Evolutionary conservation across 2,888 invertebrate genomes (phyloP).

Genomic region (Agrilus cyanescens): DNA sequence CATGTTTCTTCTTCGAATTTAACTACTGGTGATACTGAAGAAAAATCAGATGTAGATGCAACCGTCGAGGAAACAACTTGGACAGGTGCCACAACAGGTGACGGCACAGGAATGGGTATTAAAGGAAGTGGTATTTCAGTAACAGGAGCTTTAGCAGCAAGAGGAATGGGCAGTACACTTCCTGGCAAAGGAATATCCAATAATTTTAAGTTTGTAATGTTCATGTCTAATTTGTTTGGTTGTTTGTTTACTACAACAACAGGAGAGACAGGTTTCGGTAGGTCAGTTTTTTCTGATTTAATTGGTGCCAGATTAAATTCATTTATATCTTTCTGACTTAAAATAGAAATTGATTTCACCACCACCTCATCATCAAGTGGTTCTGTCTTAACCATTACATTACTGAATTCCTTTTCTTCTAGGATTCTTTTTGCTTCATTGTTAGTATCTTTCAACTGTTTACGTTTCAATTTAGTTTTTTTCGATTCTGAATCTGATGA

Average conservation of each 20-base stretch:
- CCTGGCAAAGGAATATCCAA: no score
- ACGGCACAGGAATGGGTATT: no score
- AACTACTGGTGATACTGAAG: no score
- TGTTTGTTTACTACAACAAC: not conserved
- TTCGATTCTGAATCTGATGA: constrained; percentile 10
- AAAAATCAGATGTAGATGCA: constrained; percentile 7
- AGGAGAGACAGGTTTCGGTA: not conserved
- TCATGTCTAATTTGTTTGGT: no score
- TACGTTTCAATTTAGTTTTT: not conserved
- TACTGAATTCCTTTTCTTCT: constrained; percentile 1
- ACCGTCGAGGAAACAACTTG: not conserved
- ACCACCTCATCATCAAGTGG: no score
- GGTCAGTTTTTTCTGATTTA: not conserved
- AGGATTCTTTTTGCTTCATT: constrained; percentile 5
- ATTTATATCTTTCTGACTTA: no score
- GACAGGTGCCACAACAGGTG: no score
- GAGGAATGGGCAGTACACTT: no score
- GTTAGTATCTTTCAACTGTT: not conserved
- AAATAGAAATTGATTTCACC: no score
- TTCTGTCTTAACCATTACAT: not conserved
- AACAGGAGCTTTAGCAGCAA: no score
- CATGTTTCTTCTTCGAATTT: not conserved
- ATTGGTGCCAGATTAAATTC: not conserved
- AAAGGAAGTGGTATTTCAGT: no score
- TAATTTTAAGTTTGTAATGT: no score